Conservation (phyloP, 2,797 vertebrate species). For the Coluber constrictor region DNA sequence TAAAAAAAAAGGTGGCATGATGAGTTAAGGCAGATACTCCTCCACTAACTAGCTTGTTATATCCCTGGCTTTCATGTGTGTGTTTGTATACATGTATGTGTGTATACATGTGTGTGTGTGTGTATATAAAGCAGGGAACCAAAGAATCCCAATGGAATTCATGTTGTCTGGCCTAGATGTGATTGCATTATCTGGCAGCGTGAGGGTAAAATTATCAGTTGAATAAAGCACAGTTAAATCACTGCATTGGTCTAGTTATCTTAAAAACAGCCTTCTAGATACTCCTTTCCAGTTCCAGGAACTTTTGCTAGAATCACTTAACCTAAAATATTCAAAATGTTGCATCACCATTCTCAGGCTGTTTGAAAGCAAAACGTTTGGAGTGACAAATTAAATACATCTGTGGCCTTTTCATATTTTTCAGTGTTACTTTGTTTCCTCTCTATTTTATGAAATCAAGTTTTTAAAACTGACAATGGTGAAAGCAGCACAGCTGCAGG, state of each 20-base stretch:
- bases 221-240: not conserved
- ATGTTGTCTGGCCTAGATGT: not conserved
- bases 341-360: not conserved
- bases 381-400: not conserved
- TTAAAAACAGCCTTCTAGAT: not conserved
- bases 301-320: not conserved
- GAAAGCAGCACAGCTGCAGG: not conserved
- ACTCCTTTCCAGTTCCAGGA: not conserved
- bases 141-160: not conserved
- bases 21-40: not conserved
- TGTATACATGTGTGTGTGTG: not conserved
- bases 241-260: not conserved
- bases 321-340: not conserved
- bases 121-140: not conserved
- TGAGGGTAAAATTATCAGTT: not conserved
- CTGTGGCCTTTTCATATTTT: not conserved
- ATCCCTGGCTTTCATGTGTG: not conserved
- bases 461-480: not conserved
- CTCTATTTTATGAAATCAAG: not conserved
- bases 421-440: not conserved
- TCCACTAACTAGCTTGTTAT: not conserved
- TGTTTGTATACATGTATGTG: accelerated
- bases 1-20: constrained; percentile 45
- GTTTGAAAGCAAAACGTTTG: not conserved
- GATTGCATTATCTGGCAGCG: not conserved